Conservation (phyloP, 2,888 invertebrate species). For the Anarsia innoxiella region DNA sequence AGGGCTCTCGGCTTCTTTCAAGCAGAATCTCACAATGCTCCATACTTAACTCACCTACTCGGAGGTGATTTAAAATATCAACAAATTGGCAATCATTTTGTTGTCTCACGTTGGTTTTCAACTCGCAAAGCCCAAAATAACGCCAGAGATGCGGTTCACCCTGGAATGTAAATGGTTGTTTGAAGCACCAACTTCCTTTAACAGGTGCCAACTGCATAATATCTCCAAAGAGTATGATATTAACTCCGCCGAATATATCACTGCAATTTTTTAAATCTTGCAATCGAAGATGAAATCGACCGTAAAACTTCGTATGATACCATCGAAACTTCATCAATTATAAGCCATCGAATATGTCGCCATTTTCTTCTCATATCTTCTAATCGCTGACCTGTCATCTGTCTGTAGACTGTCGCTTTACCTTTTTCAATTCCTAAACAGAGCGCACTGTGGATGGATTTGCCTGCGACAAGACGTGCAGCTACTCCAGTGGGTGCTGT, state of each 20-base stretch:
- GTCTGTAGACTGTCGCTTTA: too few relatives aligned
- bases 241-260: background rate
- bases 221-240: background rate
- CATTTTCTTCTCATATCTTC: too few relatives aligned
- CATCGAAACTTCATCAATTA: too few relatives aligned
- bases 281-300: constrained; percentile 1
- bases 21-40: constrained; percentile 15
- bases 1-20: constrained; percentile 14
- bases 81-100: constrained; percentile 1
- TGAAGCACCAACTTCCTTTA: constrained; percentile 1
- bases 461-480: too few relatives aligned
- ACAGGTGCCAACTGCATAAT: background rate
- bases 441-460: too few relatives aligned
- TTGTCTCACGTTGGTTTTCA: constrained; percentile 4
- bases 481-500: too few relatives aligned
- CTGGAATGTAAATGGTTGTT: too few relatives aligned
- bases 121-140: constrained; percentile 1
- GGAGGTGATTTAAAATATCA: constrained; percentile 9
- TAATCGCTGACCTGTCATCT: too few relatives aligned
- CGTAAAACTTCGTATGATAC: too few relatives aligned
- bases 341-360: too few relatives aligned
- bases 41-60: constrained; percentile 15
- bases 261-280: constrained; percentile 4
- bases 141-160: too few relatives aligned
- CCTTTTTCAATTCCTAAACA: too few relatives aligned